Evolutionary conservation across 1,140 invertebrate species (phyloP).

Genomic region (Hylyphantes graminicola): DNA sequence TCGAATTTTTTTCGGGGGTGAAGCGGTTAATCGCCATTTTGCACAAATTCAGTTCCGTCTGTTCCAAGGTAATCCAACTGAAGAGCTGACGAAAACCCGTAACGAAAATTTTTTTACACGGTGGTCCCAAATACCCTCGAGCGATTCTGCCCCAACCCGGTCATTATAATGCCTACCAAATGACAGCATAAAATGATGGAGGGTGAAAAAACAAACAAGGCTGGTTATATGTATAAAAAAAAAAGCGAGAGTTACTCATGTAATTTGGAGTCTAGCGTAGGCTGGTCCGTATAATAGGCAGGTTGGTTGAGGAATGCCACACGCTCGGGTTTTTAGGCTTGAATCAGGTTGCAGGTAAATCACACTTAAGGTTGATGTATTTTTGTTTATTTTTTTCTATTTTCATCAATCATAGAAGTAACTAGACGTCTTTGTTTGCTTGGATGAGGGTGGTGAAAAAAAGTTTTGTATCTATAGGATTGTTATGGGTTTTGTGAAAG

Average conservation of each 20-base stretch:
- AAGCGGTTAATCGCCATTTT: too few relatives aligned
- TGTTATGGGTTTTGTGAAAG: too few relatives aligned
- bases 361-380: constrained; percentile 34
- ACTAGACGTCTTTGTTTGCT: constrained; percentile 49
- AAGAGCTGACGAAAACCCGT: constrained; percentile 46
- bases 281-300: constrained; percentile 32
- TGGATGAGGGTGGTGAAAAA: not conserved
- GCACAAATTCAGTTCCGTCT: too few relatives aligned
- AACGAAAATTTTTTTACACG: constrained; percentile 44
- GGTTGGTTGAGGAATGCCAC: constrained; percentile 26
- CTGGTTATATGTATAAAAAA: constrained; percentile 4
- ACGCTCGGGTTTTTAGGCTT: constrained; percentile 38
- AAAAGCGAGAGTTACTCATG: constrained; percentile 40
- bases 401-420: constrained; percentile 42
- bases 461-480: not conserved
- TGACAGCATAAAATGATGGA: constrained; percentile 27
- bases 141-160: constrained; percentile 1
- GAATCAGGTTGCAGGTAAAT: constrained; percentile 33
- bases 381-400: constrained; percentile 5
- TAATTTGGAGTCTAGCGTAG: constrained; percentile 53
- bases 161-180: constrained; percentile 57
- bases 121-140: constrained; percentile 48
- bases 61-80: not conserved
- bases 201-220: not conserved
- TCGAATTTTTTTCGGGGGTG: too few relatives aligned